These are phyloP conservation scores for Gallinago media DNA, from an alignment of 2,113 vertebrate species.

Conservation along the genomic window DNA sequence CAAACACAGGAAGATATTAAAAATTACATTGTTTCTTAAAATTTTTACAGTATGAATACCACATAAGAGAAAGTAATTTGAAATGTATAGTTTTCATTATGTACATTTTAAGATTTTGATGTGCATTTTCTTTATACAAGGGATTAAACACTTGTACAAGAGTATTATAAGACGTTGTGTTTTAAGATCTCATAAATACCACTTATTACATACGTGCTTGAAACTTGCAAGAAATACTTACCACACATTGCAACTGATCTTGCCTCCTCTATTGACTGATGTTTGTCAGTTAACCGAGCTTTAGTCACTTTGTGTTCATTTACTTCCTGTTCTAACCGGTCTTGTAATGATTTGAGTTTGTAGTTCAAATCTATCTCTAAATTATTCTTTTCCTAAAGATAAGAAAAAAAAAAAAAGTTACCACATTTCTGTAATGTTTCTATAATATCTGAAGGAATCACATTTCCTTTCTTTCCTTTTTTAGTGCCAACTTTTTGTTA, in stretches of 20 bases:
- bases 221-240: conserved; percentile 73
- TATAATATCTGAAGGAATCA: not conserved
- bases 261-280: conserved; percentile 96
- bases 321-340: conserved; percentile 93
- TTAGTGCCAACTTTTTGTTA: not conserved
- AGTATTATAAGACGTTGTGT: not conserved
- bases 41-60: not conserved
- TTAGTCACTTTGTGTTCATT: conserved; percentile 94
- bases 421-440: not conserved
- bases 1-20: not conserved
- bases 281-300: conserved; percentile 94
- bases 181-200: not conserved
- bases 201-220: not conserved
- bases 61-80: not conserved
- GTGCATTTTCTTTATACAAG: not conserved
- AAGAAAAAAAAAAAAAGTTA: not conserved
- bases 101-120: not conserved
- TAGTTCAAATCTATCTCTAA: conserved; percentile 98
- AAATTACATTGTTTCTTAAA: too few relatives aligned
- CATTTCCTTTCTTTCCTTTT: not conserved
- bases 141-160: not conserved
- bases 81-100: not conserved
- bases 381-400: conserved; percentile 93
- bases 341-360: conserved; percentile 94
- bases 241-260: conserved; percentile 95